phyloP scores from a whole-genome alignment of 2,113 vertebrate species.

The Empidonax alnorum region DNA sequence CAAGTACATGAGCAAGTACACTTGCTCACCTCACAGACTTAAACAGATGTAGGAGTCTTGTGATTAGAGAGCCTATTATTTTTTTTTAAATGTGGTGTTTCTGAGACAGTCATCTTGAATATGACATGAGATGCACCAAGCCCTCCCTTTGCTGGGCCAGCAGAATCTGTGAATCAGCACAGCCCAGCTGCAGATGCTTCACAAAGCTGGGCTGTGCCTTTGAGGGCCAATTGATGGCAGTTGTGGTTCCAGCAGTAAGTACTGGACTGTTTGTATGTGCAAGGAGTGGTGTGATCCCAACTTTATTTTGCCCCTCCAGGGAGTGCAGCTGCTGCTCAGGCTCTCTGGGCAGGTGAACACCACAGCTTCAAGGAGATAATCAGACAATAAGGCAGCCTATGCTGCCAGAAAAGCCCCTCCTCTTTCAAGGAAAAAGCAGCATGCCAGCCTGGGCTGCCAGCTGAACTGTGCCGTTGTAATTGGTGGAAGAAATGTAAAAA shows the following conservation, averaged over 20 bases:
- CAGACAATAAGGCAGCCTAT: neutral
- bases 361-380: neutral
- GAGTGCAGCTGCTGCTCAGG: neutral
- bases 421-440: neutral
- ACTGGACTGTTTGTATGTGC: neutral
- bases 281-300: neutral
- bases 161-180: neutral
- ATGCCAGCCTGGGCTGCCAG: neutral
- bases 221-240: neutral
- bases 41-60: neutral
- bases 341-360: neutral
- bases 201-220: neutral
- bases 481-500: neutral
- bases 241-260: neutral
- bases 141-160: neutral
- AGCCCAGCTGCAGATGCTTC: neutral
- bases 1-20: too few relatives aligned
- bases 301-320: neutral
- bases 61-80: neutral
- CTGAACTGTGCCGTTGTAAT: fast-evolving
- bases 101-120: neutral
- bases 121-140: neutral
- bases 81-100: neutral
- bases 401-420: neutral
- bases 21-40: neutral